Conservation (phyloP, 2,888 invertebrate genomes). For the Stenolophus ochropezus region DNA sequence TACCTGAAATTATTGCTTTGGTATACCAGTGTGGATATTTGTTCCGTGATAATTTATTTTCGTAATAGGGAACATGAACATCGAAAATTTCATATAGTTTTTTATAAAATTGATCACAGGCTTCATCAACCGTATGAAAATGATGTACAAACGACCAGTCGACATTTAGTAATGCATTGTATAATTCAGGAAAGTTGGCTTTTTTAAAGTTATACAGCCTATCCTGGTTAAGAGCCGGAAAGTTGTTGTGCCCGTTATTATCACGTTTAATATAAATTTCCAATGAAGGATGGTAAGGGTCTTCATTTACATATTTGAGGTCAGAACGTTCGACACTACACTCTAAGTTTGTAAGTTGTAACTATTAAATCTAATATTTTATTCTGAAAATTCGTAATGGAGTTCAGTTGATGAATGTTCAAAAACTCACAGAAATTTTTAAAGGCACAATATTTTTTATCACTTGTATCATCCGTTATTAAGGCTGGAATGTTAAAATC, state of each 20-base stretch:
- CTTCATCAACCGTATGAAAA: background rate
- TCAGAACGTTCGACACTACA: background rate
- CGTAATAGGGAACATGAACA: background rate
- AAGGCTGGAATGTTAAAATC: too few relatives aligned
- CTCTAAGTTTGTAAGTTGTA: background rate
- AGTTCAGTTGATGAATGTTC: background rate
- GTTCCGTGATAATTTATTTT: background rate
- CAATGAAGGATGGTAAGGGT: background rate
- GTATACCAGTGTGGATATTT: background rate
- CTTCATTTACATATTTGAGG: background rate
- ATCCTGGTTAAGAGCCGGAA: background rate
- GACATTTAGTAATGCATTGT: background rate
- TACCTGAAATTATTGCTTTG: background rate
- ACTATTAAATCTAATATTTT: background rate
- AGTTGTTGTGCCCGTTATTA: background rate
- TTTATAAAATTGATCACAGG: background rate
- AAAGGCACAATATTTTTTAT: background rate
- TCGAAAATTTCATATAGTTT: background rate
- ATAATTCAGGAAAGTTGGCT: background rate
- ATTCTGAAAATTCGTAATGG: background rate
- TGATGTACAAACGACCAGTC: background rate
- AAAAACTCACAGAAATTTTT: conserved; percentile 7
- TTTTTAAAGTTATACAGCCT: background rate
- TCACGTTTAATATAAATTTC: background rate
- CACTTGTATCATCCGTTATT: too few relatives aligned